Evolutionary conservation across 1,140 invertebrate genomes (phyloP).

Genomic region (Drosophila albomicans): DNA sequence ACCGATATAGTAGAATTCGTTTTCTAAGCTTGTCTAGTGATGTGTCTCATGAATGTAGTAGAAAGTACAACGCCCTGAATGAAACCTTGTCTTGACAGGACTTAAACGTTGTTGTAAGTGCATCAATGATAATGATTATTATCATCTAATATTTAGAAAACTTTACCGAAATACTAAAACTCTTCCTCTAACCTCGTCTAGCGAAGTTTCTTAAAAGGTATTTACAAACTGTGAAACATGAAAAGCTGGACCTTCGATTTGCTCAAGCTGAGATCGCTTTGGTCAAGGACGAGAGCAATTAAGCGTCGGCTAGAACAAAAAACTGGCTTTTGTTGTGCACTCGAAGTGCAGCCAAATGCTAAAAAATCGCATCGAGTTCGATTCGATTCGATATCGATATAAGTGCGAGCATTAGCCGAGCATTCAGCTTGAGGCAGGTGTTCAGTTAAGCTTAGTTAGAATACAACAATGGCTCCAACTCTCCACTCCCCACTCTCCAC

Average conservation of each 20-base stretch:
- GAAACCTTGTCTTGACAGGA: no score
- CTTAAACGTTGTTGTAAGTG: no score
- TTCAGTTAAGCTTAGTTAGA: conserved; percentile 42
- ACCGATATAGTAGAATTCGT: no score
- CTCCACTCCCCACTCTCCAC: background rate
- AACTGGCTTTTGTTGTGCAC: conserved; percentile 4
- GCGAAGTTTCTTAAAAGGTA: no score
- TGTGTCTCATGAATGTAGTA: no score
- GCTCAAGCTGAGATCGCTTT: conserved; percentile 5
- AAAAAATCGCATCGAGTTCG: background rate
- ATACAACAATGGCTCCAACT: background rate
- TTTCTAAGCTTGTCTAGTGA: no score
- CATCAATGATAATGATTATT: no score
- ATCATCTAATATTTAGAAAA: no score
- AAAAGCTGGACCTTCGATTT: background rate
- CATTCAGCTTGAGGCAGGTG: conserved; percentile 16
- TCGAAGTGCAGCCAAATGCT: conserved; percentile 6
- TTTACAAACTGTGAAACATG: no score
- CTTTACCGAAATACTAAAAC: no score
- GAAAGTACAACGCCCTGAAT: no score
- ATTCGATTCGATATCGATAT: background rate
- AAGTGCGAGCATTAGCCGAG: conserved; percentile 9
- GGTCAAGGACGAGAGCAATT: conserved; percentile 26
- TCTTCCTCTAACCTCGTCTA: no score
- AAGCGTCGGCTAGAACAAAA: background rate